Conservation (phyloP, 1,140 invertebrate species). For the Habropoda laboriosa region DNA sequence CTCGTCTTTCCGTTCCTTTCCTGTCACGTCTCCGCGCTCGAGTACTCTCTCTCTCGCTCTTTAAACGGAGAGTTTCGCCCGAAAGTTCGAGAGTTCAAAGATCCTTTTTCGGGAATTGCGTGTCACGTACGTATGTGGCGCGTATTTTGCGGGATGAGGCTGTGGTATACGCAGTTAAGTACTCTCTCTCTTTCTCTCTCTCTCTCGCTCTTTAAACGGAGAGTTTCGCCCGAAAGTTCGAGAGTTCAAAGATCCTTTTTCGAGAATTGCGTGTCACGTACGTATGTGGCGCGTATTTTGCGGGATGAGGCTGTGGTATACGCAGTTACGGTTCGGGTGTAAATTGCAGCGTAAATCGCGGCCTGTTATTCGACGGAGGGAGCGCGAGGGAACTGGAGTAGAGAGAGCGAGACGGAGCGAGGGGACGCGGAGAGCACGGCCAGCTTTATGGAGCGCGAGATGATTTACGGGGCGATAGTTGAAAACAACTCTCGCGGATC, state of each 20-base stretch:
- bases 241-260: too few relatives aligned
- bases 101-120: too few relatives aligned
- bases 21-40: neutral
- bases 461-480: slow-evolving; percentile 69
- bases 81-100: too few relatives aligned
- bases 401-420: slow-evolving; percentile 29
- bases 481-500: slow-evolving; percentile 67
- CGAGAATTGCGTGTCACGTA: too few relatives aligned
- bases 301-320: slow-evolving; percentile 53
- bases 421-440: slow-evolving; percentile 42
- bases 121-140: too few relatives aligned
- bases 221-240: too few relatives aligned
- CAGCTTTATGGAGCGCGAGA: slow-evolving; percentile 64
- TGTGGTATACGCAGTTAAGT: slow-evolving; percentile 45
- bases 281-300: too few relatives aligned
- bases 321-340: slow-evolving; percentile 47
- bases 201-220: too few relatives aligned
- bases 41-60: too few relatives aligned
- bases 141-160: slow-evolving; percentile 61
- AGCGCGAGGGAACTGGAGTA: slow-evolving; percentile 40
- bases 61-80: too few relatives aligned
- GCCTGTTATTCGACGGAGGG: slow-evolving; percentile 59
- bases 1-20: neutral
- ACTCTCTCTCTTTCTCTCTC: too few relatives aligned
- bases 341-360: slow-evolving; percentile 65